Base-by-base conservation (phyloP, 2,113 vertebrate species). In the Alces alces region DNA sequence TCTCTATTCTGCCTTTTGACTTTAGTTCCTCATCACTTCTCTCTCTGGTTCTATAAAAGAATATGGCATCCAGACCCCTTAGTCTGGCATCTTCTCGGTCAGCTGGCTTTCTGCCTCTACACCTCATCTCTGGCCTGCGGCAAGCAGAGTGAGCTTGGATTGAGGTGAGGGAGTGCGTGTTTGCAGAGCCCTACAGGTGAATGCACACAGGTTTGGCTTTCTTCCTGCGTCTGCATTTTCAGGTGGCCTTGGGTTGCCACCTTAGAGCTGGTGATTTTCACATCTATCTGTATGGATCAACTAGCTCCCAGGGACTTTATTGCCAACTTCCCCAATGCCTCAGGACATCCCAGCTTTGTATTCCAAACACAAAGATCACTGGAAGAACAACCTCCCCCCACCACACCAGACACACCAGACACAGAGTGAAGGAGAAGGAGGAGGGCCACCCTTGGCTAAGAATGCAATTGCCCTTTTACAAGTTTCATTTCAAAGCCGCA, bases 201-300 rank as follows among this genome's bases (percentile, higher is more conserved):
- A 87, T 17, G 57, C 50, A 45, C 43, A 28, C 2, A 58, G n/a
- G 11, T 33, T 86, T 52, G n/a, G 58, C 39, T 43, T 57, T 66
- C 83, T 86, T 25, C 55, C 15, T 14, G 27, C 0, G 1, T 33
- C 43, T 54, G n/a, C 28, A 21, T 64, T 61, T 87, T 33, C 28
- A 23, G 0, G n/a, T n/a, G n/a, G 0, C 11, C 17, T 4, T 12
- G 15, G 45, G 36, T 30, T 60, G 39, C 43, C 43, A 17, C 19
- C 21, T 64, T 23, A 33, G 15, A 3, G 43, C 45, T 17, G 17
- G 50, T 10, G 14, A 30, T 78, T 73, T 58, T 50, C 82, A 25
- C 27, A 6, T 93, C 9, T 61, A 2, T 78, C 57, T 43, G 39
- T 36, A 12, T 43, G 15, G 57, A 30, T 83, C 70, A 16, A 6